Evolutionary conservation across 2,888 invertebrate species (phyloP), one percentile per base, ranked within the genome.

Genomic region (Loripinus fragilis): DNA sequence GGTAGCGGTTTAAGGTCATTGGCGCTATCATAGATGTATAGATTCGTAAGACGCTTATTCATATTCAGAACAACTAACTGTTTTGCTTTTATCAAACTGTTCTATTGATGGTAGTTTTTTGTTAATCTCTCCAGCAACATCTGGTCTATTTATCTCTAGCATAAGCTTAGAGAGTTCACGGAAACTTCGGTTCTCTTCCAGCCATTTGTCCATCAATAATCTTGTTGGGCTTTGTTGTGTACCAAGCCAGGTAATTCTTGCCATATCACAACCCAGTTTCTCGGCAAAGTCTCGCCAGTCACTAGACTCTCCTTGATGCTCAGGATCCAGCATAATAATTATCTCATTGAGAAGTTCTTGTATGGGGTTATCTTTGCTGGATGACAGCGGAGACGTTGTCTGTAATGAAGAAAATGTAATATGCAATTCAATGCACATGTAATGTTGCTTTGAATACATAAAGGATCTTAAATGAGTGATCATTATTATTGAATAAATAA

Each of bases 241-340:
- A n/a, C 78, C 81, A 23, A 87, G 50, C 82, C 85, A 87, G 7
- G 74, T 50, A 33, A 87, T 82, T 64, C 81, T 71, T 0, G 86
- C 71, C 1, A 74, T 45, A 12, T 70, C 55, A 64, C 79, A 75
- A 10, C 80, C 78, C 69, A 87, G 76, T 66, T 78, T 76, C 12
- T 81, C 81, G 0, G 87, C 87, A 12, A 87, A 48, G n/a, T 66
- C 65, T n/a, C 72, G 73, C 82, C 84, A 87, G 76, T 86, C 84
- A 0, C 76, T 81, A 0, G 79, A 55, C 30, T 78, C 80, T 30
- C 74, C 55, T 8, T 70, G 71, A 17, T 69, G 74, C 0, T 55
- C 65, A 0, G 83, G 83, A 38, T 87, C 85, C 15, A 87, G 76
- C 2, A 83, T 42, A 28, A 87, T 73, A 8, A 75, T 48, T 20